Percentiles rank a stretch among this genome's conserved stretches.
Conservation (phyloP, 2,113 vertebrate species). For the Zapornia atra region DNA sequence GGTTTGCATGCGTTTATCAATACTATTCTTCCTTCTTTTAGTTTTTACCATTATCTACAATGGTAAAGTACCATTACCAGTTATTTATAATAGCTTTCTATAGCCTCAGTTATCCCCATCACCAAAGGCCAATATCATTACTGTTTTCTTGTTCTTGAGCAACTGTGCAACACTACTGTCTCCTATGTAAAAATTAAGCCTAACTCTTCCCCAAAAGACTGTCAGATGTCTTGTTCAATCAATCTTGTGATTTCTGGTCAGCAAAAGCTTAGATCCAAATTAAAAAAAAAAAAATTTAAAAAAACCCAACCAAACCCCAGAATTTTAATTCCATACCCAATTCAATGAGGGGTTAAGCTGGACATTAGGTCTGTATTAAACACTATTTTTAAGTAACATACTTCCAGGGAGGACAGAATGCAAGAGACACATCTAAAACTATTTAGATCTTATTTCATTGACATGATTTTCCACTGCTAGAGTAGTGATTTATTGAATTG, state of each 20-base stretch:
- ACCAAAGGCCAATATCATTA: not conserved
- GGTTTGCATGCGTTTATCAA: not conserved
- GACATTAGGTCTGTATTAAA: not conserved
- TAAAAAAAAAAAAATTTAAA: not conserved
- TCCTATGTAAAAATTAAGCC: not conserved
- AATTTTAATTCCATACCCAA: not conserved
- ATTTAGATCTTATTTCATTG: not conserved
- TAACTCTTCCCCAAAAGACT: not conserved
- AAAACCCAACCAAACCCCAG: accelerated
- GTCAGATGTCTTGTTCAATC: not conserved
- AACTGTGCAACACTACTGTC: not conserved
- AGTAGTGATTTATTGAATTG: not conserved
- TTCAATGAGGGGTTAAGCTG: not conserved
- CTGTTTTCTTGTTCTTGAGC: not conserved
- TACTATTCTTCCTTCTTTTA: not conserved
- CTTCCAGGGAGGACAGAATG: not conserved
- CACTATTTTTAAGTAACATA: not conserved
- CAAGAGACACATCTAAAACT: not conserved
- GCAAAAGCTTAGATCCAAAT: not conserved
- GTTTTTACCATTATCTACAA: not conserved
- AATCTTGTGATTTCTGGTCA: not conserved
- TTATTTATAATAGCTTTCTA: not conserved
- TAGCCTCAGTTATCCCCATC: not conserved
- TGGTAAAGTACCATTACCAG: not conserved
- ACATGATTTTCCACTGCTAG: not conserved